Base-by-base conservation (phyloP, 1,140 invertebrate species). In the Lordiphosa mommai region DNA sequence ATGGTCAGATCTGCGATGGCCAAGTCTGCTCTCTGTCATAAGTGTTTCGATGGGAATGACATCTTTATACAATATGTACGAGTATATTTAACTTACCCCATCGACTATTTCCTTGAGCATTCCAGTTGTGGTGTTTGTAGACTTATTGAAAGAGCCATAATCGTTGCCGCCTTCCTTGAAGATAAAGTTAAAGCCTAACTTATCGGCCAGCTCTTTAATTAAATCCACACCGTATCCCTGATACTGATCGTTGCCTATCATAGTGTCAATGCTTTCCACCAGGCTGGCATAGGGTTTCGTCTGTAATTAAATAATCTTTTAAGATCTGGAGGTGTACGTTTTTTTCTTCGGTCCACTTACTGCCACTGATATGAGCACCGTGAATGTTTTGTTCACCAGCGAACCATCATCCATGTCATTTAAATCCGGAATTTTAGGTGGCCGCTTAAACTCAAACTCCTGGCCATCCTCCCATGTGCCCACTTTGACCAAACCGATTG, bases 1-100 rank as follows among this genome's bases (percentile, higher is more conserved):
- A 98, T 97, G 0, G 96, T 97, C 30, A 98, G 91, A 89, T 97
- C 96, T 0, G 94, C 95, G 23, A 97, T 95, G 0, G 95, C 96
- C 53, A 98, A 90, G 90, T 98, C 94, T 3, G 95, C 94, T 73
- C 92, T 90, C 85, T 88, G n/a, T 33, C 9, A 23, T 5, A 0
- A 12, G 9, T n/a, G n/a, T 9, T 5, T 7, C 3, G 7, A 3
- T 3, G 6, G 7, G 13, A 0, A 36, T 10, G 2, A 16, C 9
- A 6, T 16, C 8, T 3, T 32, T 9, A 7, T 8, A 3, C 5
- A n/a, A n/a, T 14, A 23, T 36, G 9, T 0, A 27, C 0, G 3
- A 13, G 3, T n/a, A 8, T 2, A 17, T 7, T 0, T 0, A 3
- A 90, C 91, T 91, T 90, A 95, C 94, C 41, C 93, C 92, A 58